Evolutionary conservation across 2,113 vertebrate species (phyloP), one percentile per base, ranked within the genome.

Genomic region (Quiscalus mexicanus): DNA sequence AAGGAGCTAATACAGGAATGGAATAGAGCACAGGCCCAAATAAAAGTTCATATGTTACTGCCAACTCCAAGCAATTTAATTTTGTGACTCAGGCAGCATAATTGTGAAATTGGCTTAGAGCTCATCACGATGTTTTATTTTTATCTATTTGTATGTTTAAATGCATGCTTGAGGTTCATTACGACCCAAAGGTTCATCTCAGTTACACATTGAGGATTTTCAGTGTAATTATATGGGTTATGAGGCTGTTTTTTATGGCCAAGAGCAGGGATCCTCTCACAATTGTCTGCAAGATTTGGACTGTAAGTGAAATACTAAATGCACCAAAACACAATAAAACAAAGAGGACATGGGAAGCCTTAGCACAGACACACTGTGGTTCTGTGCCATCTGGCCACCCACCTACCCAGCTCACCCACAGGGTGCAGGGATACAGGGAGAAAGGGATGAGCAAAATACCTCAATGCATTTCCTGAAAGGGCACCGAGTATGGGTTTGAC

Each of bases 101-200:
- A 92, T 90, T 90, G 76, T 94, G 93, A 95, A 91, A 93, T 87
- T 86, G 90, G 83, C 83, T 94, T 81, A 53, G 80, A 81, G 73
- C 31, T 94, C 82, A 86, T 94, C 47, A 30, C 1, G 0, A 37
- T 95, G 73, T 45, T 95, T 95, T 94, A 93, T 94, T 97, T 96
- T 93, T 93, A 84, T 93, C 88, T 92, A 55, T 93, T 86, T 76
- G 60, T 64, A 12, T 77, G 62, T 85, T 95, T 94, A 86, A 92
- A 87, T 50, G 68, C 50, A 50, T 75, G 55, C 75, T 80, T 90
- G 86, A 94, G 60, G 73, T 92, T 89, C 73, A 52, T 50, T 86
- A 73, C 7, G 30, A 80, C 42, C 69, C 76, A 69, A 77, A 70
- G 60, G 44, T 71, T 90, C 84, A 42, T 60, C 74, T 69, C 64